Conservation (phyloP, 2,113 vertebrate genomes). For the Lasiurus borealis region DNA sequence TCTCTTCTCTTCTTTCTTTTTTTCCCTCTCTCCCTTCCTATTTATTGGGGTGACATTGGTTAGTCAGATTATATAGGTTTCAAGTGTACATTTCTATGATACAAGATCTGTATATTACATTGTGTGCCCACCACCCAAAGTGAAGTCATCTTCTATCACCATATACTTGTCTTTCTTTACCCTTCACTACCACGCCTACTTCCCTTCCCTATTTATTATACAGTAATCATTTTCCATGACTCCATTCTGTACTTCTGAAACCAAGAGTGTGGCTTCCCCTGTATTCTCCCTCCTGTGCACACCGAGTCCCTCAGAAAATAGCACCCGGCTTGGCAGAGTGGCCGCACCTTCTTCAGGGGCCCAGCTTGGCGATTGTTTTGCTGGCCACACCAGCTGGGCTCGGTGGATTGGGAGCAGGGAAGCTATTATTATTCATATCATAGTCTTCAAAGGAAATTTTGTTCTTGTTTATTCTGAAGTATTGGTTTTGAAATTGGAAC, state of each 20-base stretch:
- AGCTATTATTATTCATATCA: background rate
- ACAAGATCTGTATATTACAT: background rate
- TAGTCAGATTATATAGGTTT: background rate
- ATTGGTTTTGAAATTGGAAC: slow-evolving; percentile 61
- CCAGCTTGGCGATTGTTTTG: background rate
- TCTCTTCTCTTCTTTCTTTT: background rate
- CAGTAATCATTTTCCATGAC: background rate
- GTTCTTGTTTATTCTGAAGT: slow-evolving; percentile 36
- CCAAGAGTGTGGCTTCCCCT: background rate
- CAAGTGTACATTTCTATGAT: background rate
- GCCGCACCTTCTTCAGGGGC: background rate
- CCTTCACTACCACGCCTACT: background rate
- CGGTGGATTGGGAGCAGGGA: background rate
- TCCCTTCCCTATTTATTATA: background rate
- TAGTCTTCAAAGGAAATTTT: slow-evolving; percentile 39
- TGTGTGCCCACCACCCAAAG: background rate
- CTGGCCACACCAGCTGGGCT: background rate
- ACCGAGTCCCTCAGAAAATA: background rate
- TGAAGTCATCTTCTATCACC: background rate
- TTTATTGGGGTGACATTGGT: background rate
- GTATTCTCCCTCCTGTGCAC: background rate
- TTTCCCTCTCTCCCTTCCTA: background rate
- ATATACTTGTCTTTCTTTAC: background rate
- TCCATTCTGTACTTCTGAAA: background rate
- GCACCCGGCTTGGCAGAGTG: background rate